Percentiles rank a stretch among this genome's conserved stretches.
Evolutionary conservation across 2,797 vertebrate genomes (phyloP).

Genomic region (Neosilurus hyrtlii): DNA sequence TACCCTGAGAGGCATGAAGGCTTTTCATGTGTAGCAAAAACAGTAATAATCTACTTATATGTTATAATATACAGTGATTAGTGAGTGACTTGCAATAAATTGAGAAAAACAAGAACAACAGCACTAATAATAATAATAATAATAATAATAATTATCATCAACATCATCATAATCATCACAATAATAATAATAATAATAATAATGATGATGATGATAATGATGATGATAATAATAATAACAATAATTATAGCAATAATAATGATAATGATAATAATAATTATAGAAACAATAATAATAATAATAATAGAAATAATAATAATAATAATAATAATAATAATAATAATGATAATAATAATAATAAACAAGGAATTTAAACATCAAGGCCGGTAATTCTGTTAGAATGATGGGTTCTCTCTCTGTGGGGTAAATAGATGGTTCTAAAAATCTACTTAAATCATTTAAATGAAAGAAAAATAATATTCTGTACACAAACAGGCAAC

Average conservation of each 20-base stretch:
- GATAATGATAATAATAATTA: not conserved
- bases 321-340: not conserved
- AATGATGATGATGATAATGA: no score
- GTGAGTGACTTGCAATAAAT: not conserved
- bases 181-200: no score
- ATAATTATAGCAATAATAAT: not conserved
- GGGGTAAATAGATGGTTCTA: not conserved
- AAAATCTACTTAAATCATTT: not conserved
- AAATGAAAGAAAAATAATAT: not conserved
- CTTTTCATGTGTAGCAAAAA: slow-evolving; percentile 21
- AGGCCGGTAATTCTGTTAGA: not conserved
- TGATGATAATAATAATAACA: no score
- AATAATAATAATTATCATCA: not conserved
- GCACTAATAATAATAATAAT: not conserved
- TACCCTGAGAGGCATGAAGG: slow-evolving; percentile 6
- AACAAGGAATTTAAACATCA: not conserved
- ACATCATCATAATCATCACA: not conserved
- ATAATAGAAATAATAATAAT: not conserved
- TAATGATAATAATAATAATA: not conserved
- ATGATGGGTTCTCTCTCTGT: not conserved
- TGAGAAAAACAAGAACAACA: not conserved
- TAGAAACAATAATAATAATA: no score
- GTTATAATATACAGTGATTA: not conserved
- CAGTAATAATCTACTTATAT: slow-evolving; percentile 8
- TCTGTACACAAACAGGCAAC: not conserved